Conservation (phyloP, 2,113 vertebrate genomes). For the Pontoporia blainvillei region DNA sequence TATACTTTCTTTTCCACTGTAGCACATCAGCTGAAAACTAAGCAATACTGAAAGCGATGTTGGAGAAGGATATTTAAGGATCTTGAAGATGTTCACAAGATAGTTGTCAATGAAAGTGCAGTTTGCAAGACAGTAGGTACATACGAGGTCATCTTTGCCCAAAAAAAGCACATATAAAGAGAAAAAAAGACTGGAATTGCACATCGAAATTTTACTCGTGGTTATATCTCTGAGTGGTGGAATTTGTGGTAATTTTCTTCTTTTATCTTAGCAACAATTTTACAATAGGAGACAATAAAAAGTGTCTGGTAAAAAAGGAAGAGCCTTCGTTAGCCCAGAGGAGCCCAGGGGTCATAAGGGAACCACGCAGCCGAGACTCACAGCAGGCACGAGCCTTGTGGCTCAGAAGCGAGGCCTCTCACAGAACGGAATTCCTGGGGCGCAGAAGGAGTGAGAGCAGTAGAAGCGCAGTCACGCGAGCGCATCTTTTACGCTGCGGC, state of each 20-base stretch:
- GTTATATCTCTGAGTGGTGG: background rate
- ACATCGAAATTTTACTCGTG: background rate
- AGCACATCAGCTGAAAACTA: background rate
- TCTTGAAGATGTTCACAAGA: background rate
- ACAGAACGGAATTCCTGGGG: background rate
- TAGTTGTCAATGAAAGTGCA: background rate
- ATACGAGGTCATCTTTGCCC: background rate
- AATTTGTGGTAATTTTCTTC: background rate
- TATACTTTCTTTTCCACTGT: background rate
- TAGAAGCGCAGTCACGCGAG: background rate
- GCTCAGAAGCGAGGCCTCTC: background rate
- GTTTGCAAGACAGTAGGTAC: background rate
- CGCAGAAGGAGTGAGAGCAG: background rate
- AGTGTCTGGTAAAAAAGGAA: background rate
- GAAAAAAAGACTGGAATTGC: background rate
- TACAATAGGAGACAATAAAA: background rate
- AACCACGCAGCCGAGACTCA: background rate
- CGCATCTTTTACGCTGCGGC: background rate
- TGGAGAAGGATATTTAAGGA: background rate
- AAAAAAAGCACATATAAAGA: background rate
- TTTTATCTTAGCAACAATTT: background rate
- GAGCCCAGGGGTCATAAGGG: background rate
- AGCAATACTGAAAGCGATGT: background rate
- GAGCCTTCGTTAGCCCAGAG: background rate
- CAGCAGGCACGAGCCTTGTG: fast-evolving